Evolutionary conservation across 2,113 vertebrate species (phyloP), one percentile per base, ranked within the genome.

Genomic region (Anseranas semipalmata): DNA sequence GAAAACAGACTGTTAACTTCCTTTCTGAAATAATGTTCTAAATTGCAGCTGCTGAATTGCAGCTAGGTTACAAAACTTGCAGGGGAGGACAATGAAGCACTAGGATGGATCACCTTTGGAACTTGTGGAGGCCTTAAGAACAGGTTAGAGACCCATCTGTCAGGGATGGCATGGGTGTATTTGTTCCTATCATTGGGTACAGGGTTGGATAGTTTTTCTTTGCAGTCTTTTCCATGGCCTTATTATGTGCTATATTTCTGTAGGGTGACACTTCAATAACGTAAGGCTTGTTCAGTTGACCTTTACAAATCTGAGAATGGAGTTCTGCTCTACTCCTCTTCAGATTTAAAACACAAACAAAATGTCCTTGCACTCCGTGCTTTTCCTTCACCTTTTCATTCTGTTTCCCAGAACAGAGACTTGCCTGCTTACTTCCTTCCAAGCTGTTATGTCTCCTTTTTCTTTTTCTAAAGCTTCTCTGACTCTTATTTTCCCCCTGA

Each of bases 111-210:
- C 12, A 50, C 12, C 17, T 2, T 0, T 3, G 6, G 35, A 66
- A 33, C 4, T 15, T 45, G 18, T 83, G 18, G 8, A 41, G 41
- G 45, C 33, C 28, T 52, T 66, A 30, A 66, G 80, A 73, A 59
- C 60, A 50, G 13, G 4, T 82, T 70, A 59, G 15, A 50, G 27
- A 68, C 3, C 10, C n/a, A 18, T 48, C 27, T 28, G 10, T 73
- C n/a, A 55, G 13, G 21, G 5, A 45, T 83, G 12, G 37, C 17
- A 25, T 0, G 1, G 8, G 2, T 45, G 10, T 14, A 7, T 60
- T 67, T 74, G 72, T 86, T 67, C 28, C 33, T 73, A 43, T 53
- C 33, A 6, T 45, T 67, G 14, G 10, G 33, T 59, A 32, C 37
- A 53, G 37, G 25, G 16, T 60, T 74, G 60, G 45, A 46, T 80